Base-by-base conservation (phyloP, 2,888 invertebrate species). In the Dinocampus coccinellae region DNA sequence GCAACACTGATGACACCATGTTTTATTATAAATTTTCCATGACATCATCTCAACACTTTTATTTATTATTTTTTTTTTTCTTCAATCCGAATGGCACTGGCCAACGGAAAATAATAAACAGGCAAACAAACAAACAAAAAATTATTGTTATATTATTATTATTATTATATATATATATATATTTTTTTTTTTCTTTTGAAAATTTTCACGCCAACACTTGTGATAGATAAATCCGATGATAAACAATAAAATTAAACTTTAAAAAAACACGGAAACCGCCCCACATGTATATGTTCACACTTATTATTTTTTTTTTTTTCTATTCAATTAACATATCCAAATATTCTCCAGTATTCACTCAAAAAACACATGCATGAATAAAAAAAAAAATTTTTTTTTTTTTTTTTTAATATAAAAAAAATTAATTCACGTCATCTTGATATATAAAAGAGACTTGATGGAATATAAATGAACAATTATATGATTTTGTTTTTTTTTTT, bases 331-430 rank as follows among this genome's bases (percentile, higher is more conserved):
- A n/a, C 33, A 29, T 57, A 57, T 57, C 57, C 57, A 58, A 58
- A n/a, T n/a, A n/a, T n/a, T n/a, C n/a, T n/a, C 20, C 58, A 58
- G n/a, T 10, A 58, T 34, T 58, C 57, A 57, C 57, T 57, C 52
- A n/a, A n/a, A 29, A 55, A 24, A 9, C 55, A 24, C 55, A 55
- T 26, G 29, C 29, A 29, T n/a, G n/a, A n/a, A n/a, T n/a, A n/a
- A n/a, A n/a, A n/a, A n/a, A n/a, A n/a, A n/a, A n/a, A n/a, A n/a
- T n/a, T n/a, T n/a, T n/a, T n/a, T n/a, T n/a, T n/a, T 16, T 47
- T n/a, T 7, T n/a, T 16, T 47, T 16, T 16, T 16, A 16, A 16
- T 47, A 16, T 16, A 16, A 47, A 16, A 16, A 47, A 39, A 47
- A 47, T 47, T 47, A n/a, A n/a, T 47, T 47, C 47, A 47, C 47